Conservation (phyloP, 2,888 invertebrate species). For the Tanypteryx hageni region DNA sequence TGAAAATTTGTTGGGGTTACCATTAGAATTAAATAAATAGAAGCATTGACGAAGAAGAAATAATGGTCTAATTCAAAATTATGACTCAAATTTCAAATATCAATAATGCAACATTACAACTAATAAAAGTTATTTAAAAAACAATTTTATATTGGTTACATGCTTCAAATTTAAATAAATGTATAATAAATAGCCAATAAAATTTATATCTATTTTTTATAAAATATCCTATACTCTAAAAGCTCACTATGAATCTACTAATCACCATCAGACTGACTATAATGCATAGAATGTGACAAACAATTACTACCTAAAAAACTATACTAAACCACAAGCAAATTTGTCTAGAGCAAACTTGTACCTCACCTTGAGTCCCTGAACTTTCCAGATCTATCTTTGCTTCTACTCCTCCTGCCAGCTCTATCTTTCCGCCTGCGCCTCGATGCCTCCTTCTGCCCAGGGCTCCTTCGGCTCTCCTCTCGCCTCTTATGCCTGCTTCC, state of each 20-base stretch:
- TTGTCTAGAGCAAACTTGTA: background rate
- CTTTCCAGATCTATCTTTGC: constrained; percentile 71
- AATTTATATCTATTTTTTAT: background rate
- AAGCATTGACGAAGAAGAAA: background rate
- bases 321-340: background rate
- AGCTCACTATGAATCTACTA: no score
- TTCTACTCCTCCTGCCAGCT: constrained; percentile 69
- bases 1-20: no score
- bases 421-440: constrained; percentile 72
- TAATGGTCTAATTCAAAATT: background rate
- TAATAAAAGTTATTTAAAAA: background rate
- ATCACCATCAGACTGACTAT: no score
- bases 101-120: background rate
- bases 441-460: constrained; percentile 71
- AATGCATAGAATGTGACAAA: background rate
- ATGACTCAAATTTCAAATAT: background rate
- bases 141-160: background rate
- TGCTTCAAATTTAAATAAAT: background rate
- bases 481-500: constrained; percentile 70
- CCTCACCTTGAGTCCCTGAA: constrained; percentile 51
- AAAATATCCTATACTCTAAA: background rate
- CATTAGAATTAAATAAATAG: background rate
- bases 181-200: background rate
- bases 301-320: background rate
- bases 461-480: constrained; percentile 69